Evolutionary conservation across 2,113 vertebrate genomes (phyloP), one percentile per base, ranked within the genome.

Genomic region (Sigmodon hispidus): DNA sequence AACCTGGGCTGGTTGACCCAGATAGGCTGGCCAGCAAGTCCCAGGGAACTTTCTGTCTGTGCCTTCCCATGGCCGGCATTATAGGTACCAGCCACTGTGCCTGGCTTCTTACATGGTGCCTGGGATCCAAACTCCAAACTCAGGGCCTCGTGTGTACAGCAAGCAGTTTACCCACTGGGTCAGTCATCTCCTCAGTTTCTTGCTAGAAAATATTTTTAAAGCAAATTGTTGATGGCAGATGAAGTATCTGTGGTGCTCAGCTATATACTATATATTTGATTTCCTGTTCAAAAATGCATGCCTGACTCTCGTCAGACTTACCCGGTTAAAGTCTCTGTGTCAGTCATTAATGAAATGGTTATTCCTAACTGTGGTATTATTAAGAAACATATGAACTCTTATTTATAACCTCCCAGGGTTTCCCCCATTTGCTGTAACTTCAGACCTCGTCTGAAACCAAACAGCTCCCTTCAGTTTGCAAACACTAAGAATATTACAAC

Each of bases 211-310:
- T 79, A 79, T 79, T 52, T 43, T 43, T 43, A 73, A 99, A 98
- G 98, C 97, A 98, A 99, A 98, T 97, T 98, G 98, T 99, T 98
- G 98, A 98, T 98, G 98, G 98, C 99, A 99, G 99, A 99, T 99
- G 98, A 99, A 99, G 99, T 99, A 99, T 99, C 99, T 99, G 99
- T 99, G 99, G 99, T 99, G 99, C 99, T 99, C 99, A 99, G 99
- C 99, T 99, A 99, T 99, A 99, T 98, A 99, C 99, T 96, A 99
- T 99, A 99, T 99, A 99, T 99, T 99, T 99, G 99, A 98, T 99
- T 99, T 99, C 45, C 31, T 15, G 50, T 31, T 26, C 26, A 34
- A 50, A 31, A 48, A 50, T 7, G 7, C 29, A 77, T 31, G 45
- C 50, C 45, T 50, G 45, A 50, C 45, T 69, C 67, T 69, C 31